These are phyloP conservation scores for Lepisosteus oculatus DNA, from an alignment of 2,113 vertebrate species.

Conservation along the genomic window DNA sequence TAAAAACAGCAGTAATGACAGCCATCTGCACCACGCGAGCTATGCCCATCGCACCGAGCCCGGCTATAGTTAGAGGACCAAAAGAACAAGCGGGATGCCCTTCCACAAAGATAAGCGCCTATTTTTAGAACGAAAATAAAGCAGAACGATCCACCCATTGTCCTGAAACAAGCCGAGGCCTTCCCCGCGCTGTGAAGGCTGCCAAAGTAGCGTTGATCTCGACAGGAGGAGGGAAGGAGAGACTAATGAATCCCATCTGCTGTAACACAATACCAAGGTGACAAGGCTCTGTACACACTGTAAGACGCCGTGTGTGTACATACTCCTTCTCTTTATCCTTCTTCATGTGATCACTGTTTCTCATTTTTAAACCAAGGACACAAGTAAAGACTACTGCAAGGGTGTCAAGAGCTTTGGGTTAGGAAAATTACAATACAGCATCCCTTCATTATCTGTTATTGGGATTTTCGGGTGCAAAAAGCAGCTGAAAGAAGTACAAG, in stretches of 20 bases:
- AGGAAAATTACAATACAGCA: no score
- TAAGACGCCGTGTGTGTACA: no score
- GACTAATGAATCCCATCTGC: no score
- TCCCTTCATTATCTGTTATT: no score
- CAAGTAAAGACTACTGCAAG: no score
- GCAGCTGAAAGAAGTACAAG: no score
- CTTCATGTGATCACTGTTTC: no score
- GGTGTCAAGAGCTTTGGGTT: no score
- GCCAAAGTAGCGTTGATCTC: conserved; percentile 21
- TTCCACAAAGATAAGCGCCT: not conserved
- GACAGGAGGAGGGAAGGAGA: conserved; percentile 47
- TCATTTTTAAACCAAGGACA: no score
- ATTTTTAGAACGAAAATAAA: conserved; percentile 4
- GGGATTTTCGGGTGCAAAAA: no score
- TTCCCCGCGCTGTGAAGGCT: not conserved
- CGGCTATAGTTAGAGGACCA: conserved; percentile 89
- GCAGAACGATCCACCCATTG: not conserved
- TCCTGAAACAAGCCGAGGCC: conserved; percentile 4
- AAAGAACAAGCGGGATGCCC: conserved; percentile 46
- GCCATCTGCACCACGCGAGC: conserved; percentile 85
- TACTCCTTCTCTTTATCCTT: not conserved
- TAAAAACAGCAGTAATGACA: conserved; percentile 91
- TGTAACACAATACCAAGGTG: no score
- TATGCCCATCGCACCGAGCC: conserved; percentile 79
- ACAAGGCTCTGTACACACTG: no score